Conservation (phyloP, 1,140 invertebrate species). For the Pseudomyrmex gracilis region DNA sequence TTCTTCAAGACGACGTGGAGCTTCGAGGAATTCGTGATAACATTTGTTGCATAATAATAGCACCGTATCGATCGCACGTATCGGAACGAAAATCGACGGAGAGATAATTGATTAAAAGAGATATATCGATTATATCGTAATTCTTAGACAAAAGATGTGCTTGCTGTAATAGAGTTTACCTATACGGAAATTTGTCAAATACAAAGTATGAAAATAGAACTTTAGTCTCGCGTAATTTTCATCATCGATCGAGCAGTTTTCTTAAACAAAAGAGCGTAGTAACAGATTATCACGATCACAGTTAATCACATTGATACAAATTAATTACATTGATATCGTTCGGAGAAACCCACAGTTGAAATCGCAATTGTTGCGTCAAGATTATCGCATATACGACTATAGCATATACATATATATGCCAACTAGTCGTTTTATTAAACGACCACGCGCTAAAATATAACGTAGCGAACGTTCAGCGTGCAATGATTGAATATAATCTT, state of each 20-base stretch:
- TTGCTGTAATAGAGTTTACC: too few relatives aligned
- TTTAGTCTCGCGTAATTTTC: too few relatives aligned
- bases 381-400: slow-evolving; percentile 17
- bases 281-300: too few relatives aligned
- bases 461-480: not conserved
- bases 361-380: not conserved
- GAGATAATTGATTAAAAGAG: not conserved
- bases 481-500: slow-evolving; percentile 22
- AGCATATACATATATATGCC: too few relatives aligned
- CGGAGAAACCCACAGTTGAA: not conserved
- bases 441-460: not conserved
- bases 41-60: not conserved
- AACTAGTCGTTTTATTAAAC: not conserved
- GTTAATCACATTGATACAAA: too few relatives aligned
- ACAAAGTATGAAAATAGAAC: too few relatives aligned
- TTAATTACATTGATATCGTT: too few relatives aligned
- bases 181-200: too few relatives aligned
- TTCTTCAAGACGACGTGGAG: not conserved
- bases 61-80: not conserved
- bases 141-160: too few relatives aligned
- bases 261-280: too few relatives aligned
- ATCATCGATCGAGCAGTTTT: too few relatives aligned
- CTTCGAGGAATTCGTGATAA: not conserved
- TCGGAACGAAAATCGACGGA: not conserved
- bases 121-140: not conserved